Evolutionary conservation across 2,113 vertebrate species (phyloP), one percentile per base, ranked within the genome.

Genomic region (Bubalus kerabau): DNA sequence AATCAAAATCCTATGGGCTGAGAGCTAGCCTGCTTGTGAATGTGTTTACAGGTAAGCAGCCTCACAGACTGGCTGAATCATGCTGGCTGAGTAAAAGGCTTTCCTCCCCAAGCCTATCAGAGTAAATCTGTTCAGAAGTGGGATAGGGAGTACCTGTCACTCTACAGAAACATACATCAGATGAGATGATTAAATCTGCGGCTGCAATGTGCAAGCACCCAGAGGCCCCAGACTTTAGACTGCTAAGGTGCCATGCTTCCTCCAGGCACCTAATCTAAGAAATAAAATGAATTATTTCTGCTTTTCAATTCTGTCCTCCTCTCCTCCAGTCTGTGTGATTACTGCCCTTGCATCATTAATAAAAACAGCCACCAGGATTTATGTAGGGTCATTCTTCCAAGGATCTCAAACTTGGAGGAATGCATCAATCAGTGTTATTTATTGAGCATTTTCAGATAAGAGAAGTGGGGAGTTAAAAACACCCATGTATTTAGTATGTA

Each of bases 381-480:
- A 95, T 95, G 96, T 81, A 46, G 36, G 92, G 95, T 91, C 80
- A 67, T 87, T 97, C 87, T 98, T 96, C 94, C 94, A 95, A 96
- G 96, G 94, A 93, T 96, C 97, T 71, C 52, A 90, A 64, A 91
- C 92, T 92, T 95, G 54, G 93, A 97, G 88, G 92, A 92, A 95
- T 54, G 24, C 96, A 97, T 98, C 96, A 95, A 94, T 97, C 97
- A 97, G 59, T 71, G 93, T 97, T 98, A 98, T 98, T 97, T 98
- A 98, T 93, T 90, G 88, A 88, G 92, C 76, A 60, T 88, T 97
- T 94, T 96, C 94, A 95, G 84, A 57, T 30, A 62, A 74, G 84
- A 76, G 87, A 74, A 67, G 36, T 88, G 64, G 84, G 83, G 56
- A 97, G 64, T 92, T 88, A 48, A 67, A 97, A 94, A 91, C 21